Base-by-base conservation (phyloP, 2,888 invertebrate species). In the Dimorphilus gyrociliatus region DNA sequence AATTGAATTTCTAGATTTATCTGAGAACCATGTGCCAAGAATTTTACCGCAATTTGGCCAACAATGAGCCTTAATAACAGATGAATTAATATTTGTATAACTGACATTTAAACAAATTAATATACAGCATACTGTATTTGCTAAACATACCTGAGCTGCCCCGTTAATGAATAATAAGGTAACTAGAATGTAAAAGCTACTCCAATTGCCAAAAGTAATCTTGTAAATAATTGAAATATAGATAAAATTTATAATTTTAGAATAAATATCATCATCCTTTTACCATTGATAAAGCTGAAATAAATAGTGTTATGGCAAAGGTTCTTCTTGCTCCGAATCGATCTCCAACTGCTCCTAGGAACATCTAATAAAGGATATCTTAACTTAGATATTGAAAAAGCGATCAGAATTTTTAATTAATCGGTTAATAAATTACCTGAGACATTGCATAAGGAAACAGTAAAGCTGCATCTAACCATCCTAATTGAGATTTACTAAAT, bases 11-110 rank as follows among this genome's bases (percentile, higher is more conserved):
- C 60, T 45, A 5, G 53, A 43, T 15, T 46, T 44, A 36, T 63
- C 60, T 4, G 63, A 51, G 37, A 61, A 65, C 65, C 65, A 66
- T 4, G 57, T 50, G 17, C 60, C 54, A 1, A 67, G 35, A 16
- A 55, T 49, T 38, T 66, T 64, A 37, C 59, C 62, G 35, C 60
- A 55, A 30, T 63, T 61, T 4, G 67, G 66, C 67, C 66, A 67
- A 33, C 63, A 63, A 21, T 63, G 56, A 14, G 62, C 60, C 55
- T 65, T 37, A 4, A n/a, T n/a, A n/a, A n/a, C n/a, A n/a, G n/a
- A n/a, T n/a, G n/a, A n/a, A n/a, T n/a, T 23, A 36, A 13, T 27
- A 16, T 16, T 8, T 5, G 6, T 8, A 27, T 6, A 14, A 7
- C 15, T 8, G 13, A 10, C n/a, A 10, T 2, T 10, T 29, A 17